Conservation (phyloP, 1,140 invertebrate species). For the Calycopis cecrops region DNA sequence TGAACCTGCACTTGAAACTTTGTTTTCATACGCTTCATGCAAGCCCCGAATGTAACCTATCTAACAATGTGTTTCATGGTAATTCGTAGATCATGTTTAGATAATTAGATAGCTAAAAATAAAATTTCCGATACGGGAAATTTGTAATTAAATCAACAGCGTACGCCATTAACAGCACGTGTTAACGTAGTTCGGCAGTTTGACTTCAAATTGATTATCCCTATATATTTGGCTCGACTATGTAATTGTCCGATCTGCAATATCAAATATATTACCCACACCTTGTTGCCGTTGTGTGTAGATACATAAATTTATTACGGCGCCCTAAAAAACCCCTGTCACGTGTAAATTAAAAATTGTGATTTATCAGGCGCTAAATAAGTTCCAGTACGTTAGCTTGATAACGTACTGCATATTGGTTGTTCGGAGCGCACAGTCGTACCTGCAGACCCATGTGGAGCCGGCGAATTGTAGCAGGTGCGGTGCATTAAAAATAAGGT, state of each 20-base stretch:
- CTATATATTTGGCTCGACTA: constrained; percentile 2
- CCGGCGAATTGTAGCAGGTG: constrained; percentile 31
- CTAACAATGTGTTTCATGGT: too few relatives aligned
- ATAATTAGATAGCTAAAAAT: too few relatives aligned
- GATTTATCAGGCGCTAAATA: constrained; percentile 9
- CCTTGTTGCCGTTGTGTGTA: neutral
- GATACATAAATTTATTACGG: constrained; percentile 7
- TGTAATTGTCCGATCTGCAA: constrained; percentile 2
- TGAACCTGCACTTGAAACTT: too few relatives aligned
- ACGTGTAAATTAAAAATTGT: constrained; percentile 5
- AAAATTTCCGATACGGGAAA: too few relatives aligned
- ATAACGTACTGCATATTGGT: constrained; percentile 10
- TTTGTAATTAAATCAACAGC: too few relatives aligned
- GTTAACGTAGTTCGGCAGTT: constrained; percentile 7
- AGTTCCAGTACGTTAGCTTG: constrained; percentile 1
- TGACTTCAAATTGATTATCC: constrained; percentile 5
- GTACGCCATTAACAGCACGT: neutral
- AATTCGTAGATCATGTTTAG: too few relatives aligned
- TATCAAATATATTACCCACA: constrained; percentile 8
- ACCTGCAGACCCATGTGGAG: constrained; percentile 9
- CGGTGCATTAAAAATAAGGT: constrained; percentile 53
- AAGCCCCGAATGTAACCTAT: too few relatives aligned
- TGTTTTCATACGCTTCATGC: too few relatives aligned
- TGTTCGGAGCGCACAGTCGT: constrained; percentile 1
- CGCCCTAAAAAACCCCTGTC: constrained; percentile 3